Conservation (phyloP, 2,113 vertebrate species). For the Danio rerio region DNA sequence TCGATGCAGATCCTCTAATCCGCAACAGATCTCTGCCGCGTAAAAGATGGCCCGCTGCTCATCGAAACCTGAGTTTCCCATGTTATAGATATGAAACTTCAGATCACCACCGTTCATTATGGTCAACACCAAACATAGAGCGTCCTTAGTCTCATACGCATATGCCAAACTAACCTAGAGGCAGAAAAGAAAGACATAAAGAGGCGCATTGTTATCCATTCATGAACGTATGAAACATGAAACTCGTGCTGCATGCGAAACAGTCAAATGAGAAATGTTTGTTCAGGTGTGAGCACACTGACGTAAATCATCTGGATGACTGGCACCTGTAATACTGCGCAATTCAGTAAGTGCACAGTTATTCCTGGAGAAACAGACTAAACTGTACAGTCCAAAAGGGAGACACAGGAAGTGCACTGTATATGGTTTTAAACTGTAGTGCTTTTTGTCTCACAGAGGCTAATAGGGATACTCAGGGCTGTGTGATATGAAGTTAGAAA, state of each 20-base stretch:
- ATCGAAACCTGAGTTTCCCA: slow-evolving; percentile 87
- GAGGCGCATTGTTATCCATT: slow-evolving; percentile 37
- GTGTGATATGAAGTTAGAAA: too few relatives aligned
- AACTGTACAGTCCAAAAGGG: not conserved
- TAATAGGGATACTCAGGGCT: not conserved
- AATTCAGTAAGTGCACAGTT: not conserved
- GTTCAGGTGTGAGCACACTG: not conserved
- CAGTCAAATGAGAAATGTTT: not conserved
- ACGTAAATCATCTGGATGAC: not conserved
- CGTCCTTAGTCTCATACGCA: slow-evolving; percentile 89
- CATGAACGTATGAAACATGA: slow-evolving; percentile 15
- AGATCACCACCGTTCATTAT: slow-evolving; percentile 90
- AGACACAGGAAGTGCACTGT: not conserved
- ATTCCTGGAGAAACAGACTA: slow-evolving; percentile 2
- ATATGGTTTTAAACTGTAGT: not conserved
- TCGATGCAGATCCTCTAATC: slow-evolving; percentile 83
- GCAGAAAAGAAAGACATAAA: not conserved
- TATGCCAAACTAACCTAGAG: slow-evolving; percentile 84
- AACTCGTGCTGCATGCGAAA: not conserved
- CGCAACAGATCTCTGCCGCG: slow-evolving; percentile 87
- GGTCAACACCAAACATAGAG: slow-evolving; percentile 88
- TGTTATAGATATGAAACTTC: slow-evolving; percentile 92
- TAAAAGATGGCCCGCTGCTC: slow-evolving; percentile 85
- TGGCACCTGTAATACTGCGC: slow-evolving; percentile 19
- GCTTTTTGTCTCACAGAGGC: not conserved